Evolutionary conservation across 1,140 invertebrate species (phyloP).

Genomic region (Heliconius himera): DNA sequence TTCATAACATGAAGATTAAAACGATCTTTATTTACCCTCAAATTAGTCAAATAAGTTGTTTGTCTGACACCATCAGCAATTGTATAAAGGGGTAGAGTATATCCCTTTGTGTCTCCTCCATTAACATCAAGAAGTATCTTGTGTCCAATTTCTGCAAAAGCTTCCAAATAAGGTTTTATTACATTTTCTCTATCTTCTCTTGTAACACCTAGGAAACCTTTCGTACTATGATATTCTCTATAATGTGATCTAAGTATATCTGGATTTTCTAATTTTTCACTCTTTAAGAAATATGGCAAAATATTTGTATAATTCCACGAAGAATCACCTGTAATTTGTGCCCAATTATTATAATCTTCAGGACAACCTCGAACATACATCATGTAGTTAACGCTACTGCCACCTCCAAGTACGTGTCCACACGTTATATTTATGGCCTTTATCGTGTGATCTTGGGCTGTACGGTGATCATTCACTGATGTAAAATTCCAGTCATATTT

Average conservation of each 20-base stretch:
- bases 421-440: too few species aligned
- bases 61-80: slow-evolving; percentile 82
- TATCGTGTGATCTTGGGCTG: too few species aligned
- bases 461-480: too few species aligned
- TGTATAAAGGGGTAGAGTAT: slow-evolving; percentile 73
- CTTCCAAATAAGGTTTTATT: slow-evolving; percentile 39
- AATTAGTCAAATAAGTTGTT: slow-evolving; percentile 82
- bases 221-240: slow-evolving; percentile 35
- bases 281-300: slow-evolving; percentile 46
- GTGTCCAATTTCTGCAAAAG: slow-evolving; percentile 49
- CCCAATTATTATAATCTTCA: slow-evolving; percentile 31
- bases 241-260: slow-evolving; percentile 31
- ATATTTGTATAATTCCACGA: slow-evolving; percentile 43
- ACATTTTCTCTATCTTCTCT: slow-evolving; percentile 23
- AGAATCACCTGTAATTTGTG: slow-evolving; percentile 35
- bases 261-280: slow-evolving; percentile 38
- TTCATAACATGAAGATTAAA: slow-evolving; percentile 76
- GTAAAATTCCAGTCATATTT: too few species aligned
- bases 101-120: slow-evolving; percentile 44
- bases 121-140: slow-evolving; percentile 46
- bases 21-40: slow-evolving; percentile 76
- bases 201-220: slow-evolving; percentile 45
- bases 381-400: too few species aligned
- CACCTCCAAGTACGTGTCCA: too few species aligned
- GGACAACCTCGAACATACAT: too few species aligned